These are phyloP conservation scores for Xenus cinereus DNA, from an alignment of 2,113 vertebrate genomes.

Conservation along the genomic window DNA sequence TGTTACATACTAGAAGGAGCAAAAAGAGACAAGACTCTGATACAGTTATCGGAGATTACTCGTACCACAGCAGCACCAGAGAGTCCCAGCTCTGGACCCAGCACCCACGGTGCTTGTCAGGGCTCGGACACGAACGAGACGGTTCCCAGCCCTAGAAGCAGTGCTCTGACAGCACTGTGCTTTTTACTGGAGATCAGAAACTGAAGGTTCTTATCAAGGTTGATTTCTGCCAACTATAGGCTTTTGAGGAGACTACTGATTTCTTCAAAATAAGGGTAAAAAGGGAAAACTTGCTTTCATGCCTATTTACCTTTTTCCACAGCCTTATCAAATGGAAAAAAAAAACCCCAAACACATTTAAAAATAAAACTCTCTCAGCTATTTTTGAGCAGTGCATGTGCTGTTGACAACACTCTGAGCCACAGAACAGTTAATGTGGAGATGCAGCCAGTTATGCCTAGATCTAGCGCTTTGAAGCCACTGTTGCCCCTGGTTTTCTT, in stretches of 20 bases:
- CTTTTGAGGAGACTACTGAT: not conserved
- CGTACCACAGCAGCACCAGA: not conserved
- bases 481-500: not conserved
- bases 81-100: not conserved
- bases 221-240: not conserved
- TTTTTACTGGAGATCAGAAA: not conserved
- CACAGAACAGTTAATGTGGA: not conserved
- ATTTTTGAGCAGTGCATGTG: not conserved
- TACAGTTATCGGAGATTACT: not conserved
- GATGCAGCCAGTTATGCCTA: not conserved
- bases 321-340: not conserved
- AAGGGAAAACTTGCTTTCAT: not conserved
- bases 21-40: not conserved
- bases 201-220: not conserved
- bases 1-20: rapidly evolving
- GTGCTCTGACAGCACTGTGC: not conserved
- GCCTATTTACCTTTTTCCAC: not conserved
- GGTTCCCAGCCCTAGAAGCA: not conserved
- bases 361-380: not conserved
- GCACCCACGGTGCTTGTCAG: not conserved
- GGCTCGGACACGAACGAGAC: rapidly evolving
- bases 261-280: not conserved
- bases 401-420: not conserved
- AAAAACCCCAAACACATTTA: not conserved
- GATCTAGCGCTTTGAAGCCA: not conserved